These are phyloP conservation scores for Drosophila ambigua DNA, from an alignment of 1,140 invertebrate species.

Conservation along the genomic window DNA sequence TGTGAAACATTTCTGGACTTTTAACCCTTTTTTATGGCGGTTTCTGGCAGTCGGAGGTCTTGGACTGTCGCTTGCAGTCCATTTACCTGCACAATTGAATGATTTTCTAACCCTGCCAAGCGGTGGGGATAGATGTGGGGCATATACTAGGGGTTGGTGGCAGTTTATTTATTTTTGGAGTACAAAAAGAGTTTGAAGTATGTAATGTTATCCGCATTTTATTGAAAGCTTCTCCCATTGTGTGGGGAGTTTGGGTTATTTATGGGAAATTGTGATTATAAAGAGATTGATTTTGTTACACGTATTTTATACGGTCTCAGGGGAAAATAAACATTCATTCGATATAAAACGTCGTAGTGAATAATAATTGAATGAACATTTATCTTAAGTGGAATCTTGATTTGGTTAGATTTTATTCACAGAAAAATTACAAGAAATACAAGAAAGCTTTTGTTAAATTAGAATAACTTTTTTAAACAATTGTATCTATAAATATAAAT, in stretches of 20 bases:
- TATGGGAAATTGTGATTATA: neutral
- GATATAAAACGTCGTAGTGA: no score
- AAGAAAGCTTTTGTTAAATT: no score
- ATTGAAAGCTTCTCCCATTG: neutral
- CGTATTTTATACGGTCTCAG: no score
- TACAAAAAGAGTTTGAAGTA: no score
- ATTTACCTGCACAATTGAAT: slow-evolving; percentile 84
- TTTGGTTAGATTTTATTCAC: no score
- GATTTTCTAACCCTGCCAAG: slow-evolving; percentile 68
- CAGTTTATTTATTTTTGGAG: no score
- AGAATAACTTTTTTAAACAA: no score
- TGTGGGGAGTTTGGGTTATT: neutral
- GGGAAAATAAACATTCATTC: no score
- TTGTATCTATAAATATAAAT: no score
- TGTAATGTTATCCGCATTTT: slow-evolving; percentile 13
- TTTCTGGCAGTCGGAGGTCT: slow-evolving; percentile 40
- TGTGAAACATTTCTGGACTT: slow-evolving; percentile 64
- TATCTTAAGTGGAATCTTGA: no score
- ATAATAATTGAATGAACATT: no score
- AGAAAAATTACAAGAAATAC: no score
- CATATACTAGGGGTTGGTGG: slow-evolving; percentile 27
- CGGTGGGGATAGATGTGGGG: slow-evolving; percentile 5
- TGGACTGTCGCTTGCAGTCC: slow-evolving; percentile 80
- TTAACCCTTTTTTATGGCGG: slow-evolving; percentile 39
- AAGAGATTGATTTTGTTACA: neutral